Conservation (phyloP, 2,797 vertebrate species). For the Tangara arthus region DNA sequence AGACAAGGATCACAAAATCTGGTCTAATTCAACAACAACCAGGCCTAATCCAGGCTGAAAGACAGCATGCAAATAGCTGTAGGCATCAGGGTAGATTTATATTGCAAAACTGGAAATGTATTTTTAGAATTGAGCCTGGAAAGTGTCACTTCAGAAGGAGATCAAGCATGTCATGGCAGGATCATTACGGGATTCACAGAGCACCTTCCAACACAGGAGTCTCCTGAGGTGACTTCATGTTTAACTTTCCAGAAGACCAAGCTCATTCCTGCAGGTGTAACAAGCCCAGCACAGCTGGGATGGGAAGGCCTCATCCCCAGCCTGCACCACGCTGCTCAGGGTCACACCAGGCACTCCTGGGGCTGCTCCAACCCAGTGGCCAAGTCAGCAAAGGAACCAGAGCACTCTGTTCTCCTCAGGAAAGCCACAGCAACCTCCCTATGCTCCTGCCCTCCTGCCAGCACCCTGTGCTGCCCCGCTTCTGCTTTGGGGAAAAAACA, state of each 20-base stretch:
- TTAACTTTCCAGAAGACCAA: not conserved
- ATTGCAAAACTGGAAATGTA: not conserved
- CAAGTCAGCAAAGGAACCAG: not conserved
- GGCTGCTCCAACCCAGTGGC: not conserved
- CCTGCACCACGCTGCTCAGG: rapidly evolving
- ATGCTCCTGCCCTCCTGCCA: not conserved
- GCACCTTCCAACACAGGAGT: not conserved
- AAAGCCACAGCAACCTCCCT: not conserved
- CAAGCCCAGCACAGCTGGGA: not conserved
- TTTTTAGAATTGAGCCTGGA: not conserved
- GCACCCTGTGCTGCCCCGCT: not conserved
- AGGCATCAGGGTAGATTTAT: not conserved
- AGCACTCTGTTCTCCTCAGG: not conserved
- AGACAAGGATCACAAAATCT: not conserved
- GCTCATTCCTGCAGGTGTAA: not conserved
- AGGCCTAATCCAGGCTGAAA: not conserved
- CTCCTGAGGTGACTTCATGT: not conserved
- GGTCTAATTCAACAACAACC: not conserved
- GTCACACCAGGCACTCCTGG: rapidly evolving
- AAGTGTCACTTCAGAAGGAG: not conserved
- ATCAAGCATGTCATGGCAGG: not conserved
- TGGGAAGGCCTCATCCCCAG: not conserved
- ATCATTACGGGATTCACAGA: not conserved
- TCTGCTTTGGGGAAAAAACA: not conserved
- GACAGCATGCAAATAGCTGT: rapidly evolving